Percentiles rank a stretch among this genome's conserved stretches.
These are phyloP conservation scores for Onychomys arenicola DNA, from an alignment of 2,797 vertebrate genomes.

Conservation along the genomic window DNA sequence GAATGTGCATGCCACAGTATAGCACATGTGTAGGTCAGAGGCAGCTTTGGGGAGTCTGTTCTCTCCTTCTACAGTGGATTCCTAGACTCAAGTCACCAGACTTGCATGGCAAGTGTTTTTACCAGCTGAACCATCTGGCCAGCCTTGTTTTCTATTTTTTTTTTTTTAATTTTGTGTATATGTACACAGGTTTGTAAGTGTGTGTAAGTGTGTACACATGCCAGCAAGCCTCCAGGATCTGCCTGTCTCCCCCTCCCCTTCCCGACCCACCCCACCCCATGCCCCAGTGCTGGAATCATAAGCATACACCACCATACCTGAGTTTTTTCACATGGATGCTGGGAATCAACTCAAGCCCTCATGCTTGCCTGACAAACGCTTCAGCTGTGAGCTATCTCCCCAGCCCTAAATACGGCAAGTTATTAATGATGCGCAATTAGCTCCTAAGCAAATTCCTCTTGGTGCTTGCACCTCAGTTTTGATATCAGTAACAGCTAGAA, in stretches of 20 bases:
- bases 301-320: neutral
- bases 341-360: neutral
- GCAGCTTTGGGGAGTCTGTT: neutral
- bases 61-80: neutral
- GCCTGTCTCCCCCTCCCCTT: neutral
- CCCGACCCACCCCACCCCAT: no score
- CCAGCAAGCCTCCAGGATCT: neutral
- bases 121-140: neutral
- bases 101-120: neutral
- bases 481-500: neutral
- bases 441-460: neutral
- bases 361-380: neutral
- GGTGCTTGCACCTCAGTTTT: neutral
- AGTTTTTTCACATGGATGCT: neutral
- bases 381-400: neutral
- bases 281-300: neutral
- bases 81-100: neutral
- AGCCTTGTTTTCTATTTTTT: neutral
- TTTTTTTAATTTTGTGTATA: neutral
- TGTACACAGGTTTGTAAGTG: neutral
- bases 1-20: neutral
- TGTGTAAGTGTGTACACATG: neutral
- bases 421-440: neutral
- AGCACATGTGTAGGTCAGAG: neutral
- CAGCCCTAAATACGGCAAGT: neutral